Percentiles rank a stretch among this genome's conserved stretches.
phyloP scores from a whole-genome alignment of 2,888 invertebrate species.

The Hipparchia semele region DNA sequence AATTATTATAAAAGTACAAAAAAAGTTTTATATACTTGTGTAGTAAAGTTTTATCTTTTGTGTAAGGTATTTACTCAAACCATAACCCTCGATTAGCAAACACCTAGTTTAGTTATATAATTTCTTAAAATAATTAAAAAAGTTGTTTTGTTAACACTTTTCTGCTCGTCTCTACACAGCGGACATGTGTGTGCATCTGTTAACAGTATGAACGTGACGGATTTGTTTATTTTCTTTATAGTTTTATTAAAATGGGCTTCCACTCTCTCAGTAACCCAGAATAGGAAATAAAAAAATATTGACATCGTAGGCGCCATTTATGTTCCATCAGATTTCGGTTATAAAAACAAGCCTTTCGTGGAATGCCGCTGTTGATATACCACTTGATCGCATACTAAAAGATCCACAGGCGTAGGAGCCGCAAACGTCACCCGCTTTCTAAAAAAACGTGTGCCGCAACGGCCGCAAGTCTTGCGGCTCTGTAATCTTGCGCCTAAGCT shows the following conservation, averaged over 20 bases:
- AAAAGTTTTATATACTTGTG: too few species aligned
- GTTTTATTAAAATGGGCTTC: slow-evolving; percentile 47
- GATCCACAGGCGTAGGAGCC: not conserved
- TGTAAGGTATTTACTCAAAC: too few species aligned
- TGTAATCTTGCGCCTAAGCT: not conserved
- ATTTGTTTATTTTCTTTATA: slow-evolving; percentile 56
- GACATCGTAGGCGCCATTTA: slow-evolving; percentile 44
- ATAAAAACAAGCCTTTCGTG: slow-evolving; percentile 28
- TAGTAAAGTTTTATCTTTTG: too few species aligned
- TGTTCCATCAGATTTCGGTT: slow-evolving; percentile 28
- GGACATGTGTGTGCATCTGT: slow-evolving; percentile 58
- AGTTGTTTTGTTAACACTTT: slow-evolving; percentile 6
- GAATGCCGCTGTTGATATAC: slow-evolving; percentile 19
- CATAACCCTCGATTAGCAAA: too few species aligned
- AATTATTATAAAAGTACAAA: too few species aligned
- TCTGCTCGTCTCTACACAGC: slow-evolving; percentile 38
- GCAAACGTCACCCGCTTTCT: not conserved
- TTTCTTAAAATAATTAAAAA: too few species aligned
- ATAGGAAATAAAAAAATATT: slow-evolving; percentile 43
- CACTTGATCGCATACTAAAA: not conserved
- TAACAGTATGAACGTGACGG: slow-evolving; percentile 45
- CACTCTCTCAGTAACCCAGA: slow-evolving; percentile 42
- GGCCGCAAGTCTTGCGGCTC: not conserved
- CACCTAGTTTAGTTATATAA: too few species aligned
- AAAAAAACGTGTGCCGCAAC: too few species aligned